phyloP scores from a whole-genome alignment of 2,113 vertebrate genomes.

The Solea solea region DNA sequence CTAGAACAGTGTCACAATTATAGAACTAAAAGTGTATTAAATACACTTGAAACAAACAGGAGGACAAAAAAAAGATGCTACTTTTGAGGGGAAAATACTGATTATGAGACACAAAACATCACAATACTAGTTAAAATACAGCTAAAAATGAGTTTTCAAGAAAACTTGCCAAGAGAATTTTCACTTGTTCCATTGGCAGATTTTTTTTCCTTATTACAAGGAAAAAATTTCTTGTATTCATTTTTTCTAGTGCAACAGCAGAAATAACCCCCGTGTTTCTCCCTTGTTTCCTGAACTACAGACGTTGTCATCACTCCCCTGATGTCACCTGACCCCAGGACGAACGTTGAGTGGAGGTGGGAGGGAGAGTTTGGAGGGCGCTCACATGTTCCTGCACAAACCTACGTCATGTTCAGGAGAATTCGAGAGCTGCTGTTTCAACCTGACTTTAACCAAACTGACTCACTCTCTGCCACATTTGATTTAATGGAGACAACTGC shows the following conservation, averaged over 20 bases:
- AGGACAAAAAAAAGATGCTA: no score
- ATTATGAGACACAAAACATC: no score
- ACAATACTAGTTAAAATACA: no score
- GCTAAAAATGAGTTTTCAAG: no score
- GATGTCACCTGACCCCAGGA: slow-evolving; percentile 10
- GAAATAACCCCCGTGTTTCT: background rate
- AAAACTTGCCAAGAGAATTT: no score
- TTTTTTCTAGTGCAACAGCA: no score
- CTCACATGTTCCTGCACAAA: slow-evolving; percentile 27
- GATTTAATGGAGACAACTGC: slow-evolving; percentile 1
- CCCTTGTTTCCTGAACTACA: slow-evolving; percentile 14
- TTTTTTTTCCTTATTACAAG: no score
- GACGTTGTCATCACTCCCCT: slow-evolving; percentile 15
- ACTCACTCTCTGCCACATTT: slow-evolving; percentile 4
- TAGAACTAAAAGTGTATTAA: no score
- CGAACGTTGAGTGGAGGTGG: background rate
- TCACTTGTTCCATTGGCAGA: no score
- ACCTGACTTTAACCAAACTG: slow-evolving; percentile 1
- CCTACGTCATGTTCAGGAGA: slow-evolving; percentile 18
- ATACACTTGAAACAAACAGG: no score
- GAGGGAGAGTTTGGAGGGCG: background rate
- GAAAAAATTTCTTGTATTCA: background rate
- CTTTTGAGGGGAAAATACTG: no score
- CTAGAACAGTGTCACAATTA: no score
- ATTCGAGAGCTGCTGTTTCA: slow-evolving; percentile 5